These are phyloP conservation scores for Xyliphius kryptos DNA, from an alignment of 2,113 vertebrate species.

Conservation along the genomic window DNA sequence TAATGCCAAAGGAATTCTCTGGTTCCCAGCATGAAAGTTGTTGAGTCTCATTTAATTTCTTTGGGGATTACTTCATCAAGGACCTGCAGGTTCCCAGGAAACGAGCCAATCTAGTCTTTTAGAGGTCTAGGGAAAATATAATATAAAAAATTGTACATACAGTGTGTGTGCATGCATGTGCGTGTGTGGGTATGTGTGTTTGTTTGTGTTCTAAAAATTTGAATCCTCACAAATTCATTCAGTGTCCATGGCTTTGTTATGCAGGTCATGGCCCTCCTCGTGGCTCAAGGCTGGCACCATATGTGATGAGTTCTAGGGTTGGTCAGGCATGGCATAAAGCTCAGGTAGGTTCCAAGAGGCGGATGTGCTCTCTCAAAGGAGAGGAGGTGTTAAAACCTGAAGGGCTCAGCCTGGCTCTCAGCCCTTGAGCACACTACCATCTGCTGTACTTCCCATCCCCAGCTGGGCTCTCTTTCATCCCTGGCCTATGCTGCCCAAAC, in stretches of 20 bases:
- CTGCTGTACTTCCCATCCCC: conserved; percentile 61
- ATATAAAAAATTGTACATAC: no score
- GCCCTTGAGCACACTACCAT: conserved; percentile 58
- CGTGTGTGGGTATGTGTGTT: no score
- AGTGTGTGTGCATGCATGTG: no score
- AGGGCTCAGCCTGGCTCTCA: conserved; percentile 57
- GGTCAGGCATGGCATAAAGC: conserved; percentile 55
- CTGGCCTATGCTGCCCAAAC: conserved; percentile 57
- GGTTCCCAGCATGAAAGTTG: no score
- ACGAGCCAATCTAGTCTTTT: no score
- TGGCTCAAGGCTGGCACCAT: conserved; percentile 58
- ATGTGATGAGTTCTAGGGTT: conserved; percentile 57
- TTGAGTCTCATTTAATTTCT: no score
- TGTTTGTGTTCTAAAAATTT: not conserved
- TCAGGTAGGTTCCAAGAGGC: conserved; percentile 63
- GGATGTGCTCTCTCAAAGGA: conserved; percentile 60
- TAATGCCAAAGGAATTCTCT: no score
- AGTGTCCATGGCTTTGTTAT: conserved; percentile 49
- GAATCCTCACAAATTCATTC: conserved; percentile 11
- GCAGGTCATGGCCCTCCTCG: conserved; percentile 52
- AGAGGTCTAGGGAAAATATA: no score
- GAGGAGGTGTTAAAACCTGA: conserved; percentile 73
- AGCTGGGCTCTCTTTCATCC: conserved; percentile 70
- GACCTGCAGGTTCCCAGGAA: no score
- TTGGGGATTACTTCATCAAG: no score